Base-by-base conservation (phyloP, 2,888 invertebrate genomes). In the Calliopum simillimum region DNA sequence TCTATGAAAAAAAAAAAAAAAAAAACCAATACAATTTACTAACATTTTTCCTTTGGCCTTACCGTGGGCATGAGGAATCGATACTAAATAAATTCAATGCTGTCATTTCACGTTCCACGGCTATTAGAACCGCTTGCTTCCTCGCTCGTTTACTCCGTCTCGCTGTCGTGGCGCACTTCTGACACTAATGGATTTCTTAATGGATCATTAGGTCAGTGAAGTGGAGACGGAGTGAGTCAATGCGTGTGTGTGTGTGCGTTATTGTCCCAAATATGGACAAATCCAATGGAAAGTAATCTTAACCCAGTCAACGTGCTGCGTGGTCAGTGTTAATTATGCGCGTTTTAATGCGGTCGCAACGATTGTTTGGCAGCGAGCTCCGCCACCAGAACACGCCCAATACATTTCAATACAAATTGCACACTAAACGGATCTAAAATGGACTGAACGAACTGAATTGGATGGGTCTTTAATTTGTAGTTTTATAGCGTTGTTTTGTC, bases 141-240 rank as follows among this genome's bases (percentile, higher is more conserved):
- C n/a, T 41, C 25, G 19, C 12, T 33, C 8, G 33, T 23, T 53
- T 53, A 12, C 11, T 53, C 14, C 6, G 21, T 19, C n/a, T n/a
- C 23, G 8, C 21, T 53, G 3, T 23, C 33, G 8, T 33, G 33
- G 33, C 8, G 8, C 19, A 51, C 19, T 13, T 19, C 62, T 21
- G 53, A 43, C 51, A 14, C 76, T 76, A 79, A 83, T 75, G 74
- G 70, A 76, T 80, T 79, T 77, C 79, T 74, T 79, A 83, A 80
- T 80, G 81, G 81, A 78, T 80, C 83, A 82, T 83, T 82, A 80
- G 84, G 82, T 82, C 83, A 82, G 74, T 80, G 77, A 63, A 63
- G 63, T 61, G 61, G 23, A 46, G 44, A 19, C 21, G 2, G 53
- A 74, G 75, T 72, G 70, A 73, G 46, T 33, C 16, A 23, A 41